Conservation (phyloP, 2,888 invertebrate genomes). For the Pachymerium ferrugineum region DNA sequence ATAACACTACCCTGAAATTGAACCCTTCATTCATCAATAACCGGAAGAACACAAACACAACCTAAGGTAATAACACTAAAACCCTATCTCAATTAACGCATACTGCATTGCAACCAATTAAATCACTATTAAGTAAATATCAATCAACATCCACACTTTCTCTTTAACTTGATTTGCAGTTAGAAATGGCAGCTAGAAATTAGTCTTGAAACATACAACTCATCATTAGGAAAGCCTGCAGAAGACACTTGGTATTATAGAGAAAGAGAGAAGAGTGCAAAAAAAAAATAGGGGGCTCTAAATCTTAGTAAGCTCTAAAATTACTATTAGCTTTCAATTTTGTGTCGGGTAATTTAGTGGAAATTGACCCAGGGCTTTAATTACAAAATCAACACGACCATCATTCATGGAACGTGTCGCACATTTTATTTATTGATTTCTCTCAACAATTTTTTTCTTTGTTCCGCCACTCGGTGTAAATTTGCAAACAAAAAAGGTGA, state of each 20-base stretch:
- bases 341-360: slow-evolving; percentile 9
- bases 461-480: background rate
- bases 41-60: too few species aligned
- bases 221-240: background rate
- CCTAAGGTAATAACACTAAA: too few species aligned
- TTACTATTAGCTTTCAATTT: slow-evolving; percentile 3
- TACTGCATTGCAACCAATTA: too few species aligned
- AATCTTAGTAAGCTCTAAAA: slow-evolving; percentile 4
- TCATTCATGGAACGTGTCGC: background rate
- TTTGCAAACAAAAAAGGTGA: background rate
- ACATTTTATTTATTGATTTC: slow-evolving; percentile 6
- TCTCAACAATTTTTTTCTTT: background rate
- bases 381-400: slow-evolving; percentile 13
- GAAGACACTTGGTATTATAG: background rate
- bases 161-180: slow-evolving; percentile 20
- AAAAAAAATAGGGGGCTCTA: background rate
- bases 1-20: too few species aligned
- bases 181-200: background rate
- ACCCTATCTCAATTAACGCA: too few species aligned
- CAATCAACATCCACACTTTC: too few species aligned
- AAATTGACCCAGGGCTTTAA: slow-evolving; percentile 4
- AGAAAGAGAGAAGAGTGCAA: background rate
- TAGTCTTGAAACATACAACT: background rate
- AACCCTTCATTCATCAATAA: too few species aligned
- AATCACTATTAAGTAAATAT: too few species aligned